Percentiles rank a stretch among this genome's conserved stretches.
Evolutionary conservation across 1,140 invertebrate species (phyloP).

Genomic region (Papilio dardanus): DNA sequence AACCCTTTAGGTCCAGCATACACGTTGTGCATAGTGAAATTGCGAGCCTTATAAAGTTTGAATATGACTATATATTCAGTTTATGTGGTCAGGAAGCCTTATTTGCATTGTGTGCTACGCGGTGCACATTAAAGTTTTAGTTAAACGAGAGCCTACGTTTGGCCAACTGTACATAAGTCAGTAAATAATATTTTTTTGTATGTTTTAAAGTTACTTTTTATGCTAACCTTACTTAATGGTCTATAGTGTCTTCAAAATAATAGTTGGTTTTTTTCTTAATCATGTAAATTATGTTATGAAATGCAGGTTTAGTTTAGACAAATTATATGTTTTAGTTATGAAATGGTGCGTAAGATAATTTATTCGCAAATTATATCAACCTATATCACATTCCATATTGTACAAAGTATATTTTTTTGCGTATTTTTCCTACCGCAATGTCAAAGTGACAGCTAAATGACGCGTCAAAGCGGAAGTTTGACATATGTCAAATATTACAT

Average conservation of each 20-base stretch:
- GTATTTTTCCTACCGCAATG: conserved; percentile 4
- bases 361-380: conserved; percentile 49
- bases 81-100: conserved; percentile 36
- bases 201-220: conserved; percentile 16
- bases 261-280: not conserved
- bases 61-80: not conserved
- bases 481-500: not conserved
- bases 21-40: not conserved
- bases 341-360: conserved; percentile 53
- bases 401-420: conserved; percentile 52
- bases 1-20: too few species aligned
- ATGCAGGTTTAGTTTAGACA: conserved; percentile 11
- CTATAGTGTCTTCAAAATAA: conserved; percentile 8
- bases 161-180: conserved; percentile 37
- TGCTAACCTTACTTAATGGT: conserved; percentile 26
- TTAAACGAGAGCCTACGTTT: conserved; percentile 22
- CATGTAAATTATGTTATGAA: conserved; percentile 7
- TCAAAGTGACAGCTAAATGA: conserved; percentile 13
- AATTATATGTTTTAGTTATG: conserved; percentile 42
- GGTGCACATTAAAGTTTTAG: conserved; percentile 1
- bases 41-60: not conserved
- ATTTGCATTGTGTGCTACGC: not conserved
- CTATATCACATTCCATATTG: conserved; percentile 76
- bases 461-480: not conserved
- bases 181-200: conserved; percentile 21